A percentile compares a stretch with the other conserved stretches of the same genome.
These are phyloP conservation scores for Baronia brevicornis DNA, from an alignment of 2,888 invertebrate genomes.

Conservation along the genomic window DNA sequence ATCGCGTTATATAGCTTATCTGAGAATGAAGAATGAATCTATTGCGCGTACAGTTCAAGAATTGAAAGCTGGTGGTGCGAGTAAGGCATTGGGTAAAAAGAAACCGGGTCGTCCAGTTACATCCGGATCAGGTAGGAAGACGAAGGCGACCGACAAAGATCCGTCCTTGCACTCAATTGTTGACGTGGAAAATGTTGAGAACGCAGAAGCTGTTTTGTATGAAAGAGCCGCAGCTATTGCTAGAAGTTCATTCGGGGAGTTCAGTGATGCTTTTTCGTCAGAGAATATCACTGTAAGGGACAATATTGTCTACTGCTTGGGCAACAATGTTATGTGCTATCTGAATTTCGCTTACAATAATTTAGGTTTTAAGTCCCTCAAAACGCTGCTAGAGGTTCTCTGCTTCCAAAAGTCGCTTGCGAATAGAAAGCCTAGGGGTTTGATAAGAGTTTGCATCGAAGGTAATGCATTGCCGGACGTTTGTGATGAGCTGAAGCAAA, in stretches of 20 bases:
- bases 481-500: slow-evolving; percentile 33
- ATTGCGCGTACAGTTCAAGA: slow-evolving; percentile 24
- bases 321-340: slow-evolving; percentile 40
- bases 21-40: slow-evolving; percentile 29
- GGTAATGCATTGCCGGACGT: slow-evolving; percentile 42
- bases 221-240: slow-evolving; percentile 33
- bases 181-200: slow-evolving; percentile 21
- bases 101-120: slow-evolving; percentile 17
- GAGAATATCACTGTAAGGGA: slow-evolving; percentile 24
- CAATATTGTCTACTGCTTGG: slow-evolving; percentile 29
- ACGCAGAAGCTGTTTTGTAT: slow-evolving; percentile 22
- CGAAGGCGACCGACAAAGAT: slow-evolving; percentile 26
- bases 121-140: slow-evolving; percentile 17
- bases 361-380: slow-evolving; percentile 31
- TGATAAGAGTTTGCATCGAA: slow-evolving; percentile 40
- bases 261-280: slow-evolving; percentile 32
- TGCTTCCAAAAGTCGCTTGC: slow-evolving; percentile 28
- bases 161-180: slow-evolving; percentile 21
- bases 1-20: slow-evolving; percentile 26
- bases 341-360: slow-evolving; percentile 48
- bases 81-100: slow-evolving; percentile 23
- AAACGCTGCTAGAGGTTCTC: slow-evolving; percentile 34
- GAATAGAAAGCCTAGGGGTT: slow-evolving; percentile 35
- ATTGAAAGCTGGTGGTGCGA: slow-evolving; percentile 23
- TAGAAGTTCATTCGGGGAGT: slow-evolving; percentile 27